phyloP scores from a whole-genome alignment of 23 tunicate species.

The Halocynthia roretzi region DNA sequence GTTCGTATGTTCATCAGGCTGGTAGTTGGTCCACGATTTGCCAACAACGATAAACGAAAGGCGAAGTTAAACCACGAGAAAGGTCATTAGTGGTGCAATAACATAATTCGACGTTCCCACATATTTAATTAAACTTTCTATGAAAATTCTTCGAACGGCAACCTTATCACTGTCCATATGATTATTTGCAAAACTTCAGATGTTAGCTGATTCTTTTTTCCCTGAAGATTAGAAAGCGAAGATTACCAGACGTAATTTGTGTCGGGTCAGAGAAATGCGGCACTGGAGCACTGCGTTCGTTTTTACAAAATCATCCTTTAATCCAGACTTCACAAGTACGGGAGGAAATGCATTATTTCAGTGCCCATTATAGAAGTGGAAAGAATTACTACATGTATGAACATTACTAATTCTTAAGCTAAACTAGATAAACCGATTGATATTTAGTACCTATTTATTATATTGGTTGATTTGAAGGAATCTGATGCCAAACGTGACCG shows the following conservation, averaged over 20 bases:
- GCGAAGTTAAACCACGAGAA: too few relatives aligned
- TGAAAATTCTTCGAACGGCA: too few relatives aligned
- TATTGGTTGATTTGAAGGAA: not conserved
- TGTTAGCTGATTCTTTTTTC: not conserved
- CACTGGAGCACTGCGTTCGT: not conserved
- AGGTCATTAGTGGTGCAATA: too few relatives aligned
- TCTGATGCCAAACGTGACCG: slow-evolving; percentile 1
- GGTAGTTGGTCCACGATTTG: too few relatives aligned
- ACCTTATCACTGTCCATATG: too few relatives aligned
- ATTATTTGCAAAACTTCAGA: too few relatives aligned
- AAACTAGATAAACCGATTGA: not conserved
- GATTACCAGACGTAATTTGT: slow-evolving; percentile 3
- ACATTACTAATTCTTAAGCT: not conserved
- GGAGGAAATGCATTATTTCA: not conserved
- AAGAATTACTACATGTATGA: not conserved
- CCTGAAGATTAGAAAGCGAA: not conserved
- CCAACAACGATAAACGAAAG: too few relatives aligned
- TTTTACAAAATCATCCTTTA: not conserved
- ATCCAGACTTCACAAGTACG: not conserved
- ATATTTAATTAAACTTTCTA: too few relatives aligned
- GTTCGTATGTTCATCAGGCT: too few relatives aligned
- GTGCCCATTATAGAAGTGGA: not conserved
- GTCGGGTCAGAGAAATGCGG: slow-evolving; percentile 3
- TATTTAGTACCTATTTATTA: not conserved
- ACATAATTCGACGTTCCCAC: too few relatives aligned